A percentile compares a stretch with the other conserved stretches of the same genome.
Conservation (phyloP, 2,113 vertebrate genomes). For the Psilopsiagon aymara region DNA sequence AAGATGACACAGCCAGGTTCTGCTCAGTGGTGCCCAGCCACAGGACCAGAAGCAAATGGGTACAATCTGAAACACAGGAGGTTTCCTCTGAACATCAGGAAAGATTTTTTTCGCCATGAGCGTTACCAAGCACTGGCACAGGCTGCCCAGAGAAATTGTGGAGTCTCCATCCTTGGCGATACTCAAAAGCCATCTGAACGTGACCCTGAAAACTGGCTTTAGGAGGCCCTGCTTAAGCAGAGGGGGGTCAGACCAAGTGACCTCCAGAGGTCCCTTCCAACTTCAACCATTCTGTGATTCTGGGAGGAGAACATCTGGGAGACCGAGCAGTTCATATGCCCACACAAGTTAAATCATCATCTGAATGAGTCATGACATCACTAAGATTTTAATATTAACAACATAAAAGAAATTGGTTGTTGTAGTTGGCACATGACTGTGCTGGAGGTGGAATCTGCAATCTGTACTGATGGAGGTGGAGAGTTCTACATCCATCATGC, state of each 20-base stretch:
- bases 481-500: not conserved
- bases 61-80: not conserved
- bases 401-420: not conserved
- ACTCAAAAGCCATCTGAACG: not conserved
- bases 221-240: not conserved
- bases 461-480: not conserved
- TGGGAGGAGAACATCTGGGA: not conserved
- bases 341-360: not conserved
- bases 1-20: not conserved
- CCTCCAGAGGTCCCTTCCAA: not conserved
- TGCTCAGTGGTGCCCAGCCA: not conserved
- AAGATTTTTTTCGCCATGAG: not conserved
- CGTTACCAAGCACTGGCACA: not conserved
- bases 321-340: not conserved
- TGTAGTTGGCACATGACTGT: not conserved
- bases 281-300: not conserved
- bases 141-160: not conserved
- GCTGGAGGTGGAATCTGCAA: not conserved
- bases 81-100: not conserved
- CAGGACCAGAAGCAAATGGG: not conserved
- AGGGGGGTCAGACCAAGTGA: not conserved
- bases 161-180: not conserved
- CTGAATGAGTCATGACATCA: not conserved
- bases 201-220: not conserved
- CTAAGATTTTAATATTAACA: not conserved